phyloP scores from a whole-genome alignment of 2,888 invertebrate genomes.

The Meiosimyza platycephala region DNA sequence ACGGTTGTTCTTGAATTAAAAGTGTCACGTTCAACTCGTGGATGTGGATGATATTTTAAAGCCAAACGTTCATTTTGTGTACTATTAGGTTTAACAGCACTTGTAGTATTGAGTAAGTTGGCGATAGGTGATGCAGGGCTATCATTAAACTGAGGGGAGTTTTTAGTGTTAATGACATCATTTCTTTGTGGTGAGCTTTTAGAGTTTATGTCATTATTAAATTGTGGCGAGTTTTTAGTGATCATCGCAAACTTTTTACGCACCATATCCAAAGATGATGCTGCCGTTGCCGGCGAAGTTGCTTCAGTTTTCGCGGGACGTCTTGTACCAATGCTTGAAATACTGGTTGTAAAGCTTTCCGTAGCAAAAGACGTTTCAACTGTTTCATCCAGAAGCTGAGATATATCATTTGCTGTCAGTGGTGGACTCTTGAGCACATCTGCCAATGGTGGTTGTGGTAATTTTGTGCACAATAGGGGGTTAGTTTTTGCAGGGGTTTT shows the following conservation, averaged over 20 bases:
- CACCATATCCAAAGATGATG: slow-evolving; percentile 47
- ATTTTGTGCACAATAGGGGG: slow-evolving; percentile 17
- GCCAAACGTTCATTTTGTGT: slow-evolving; percentile 53
- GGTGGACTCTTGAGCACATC: slow-evolving; percentile 59
- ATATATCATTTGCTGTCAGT: slow-evolving; percentile 54
- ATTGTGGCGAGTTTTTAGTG: slow-evolving; percentile 42
- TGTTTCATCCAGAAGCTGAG: slow-evolving; percentile 53
- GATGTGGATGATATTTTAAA: slow-evolving; percentile 68
- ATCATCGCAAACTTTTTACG: slow-evolving; percentile 53
- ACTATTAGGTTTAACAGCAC: slow-evolving; percentile 6
- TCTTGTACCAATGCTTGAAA: slow-evolving; percentile 42
- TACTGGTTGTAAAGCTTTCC: not conserved
- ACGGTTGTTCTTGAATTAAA: not conserved
- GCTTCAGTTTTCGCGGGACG: slow-evolving; percentile 21
- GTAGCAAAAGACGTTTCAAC: not conserved
- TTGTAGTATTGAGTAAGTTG: not conserved
- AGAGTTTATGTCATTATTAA: slow-evolving; percentile 45
- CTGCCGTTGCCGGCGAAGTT: not conserved
- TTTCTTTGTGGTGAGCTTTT: slow-evolving; percentile 38
- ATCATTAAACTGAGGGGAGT: slow-evolving; percentile 36
- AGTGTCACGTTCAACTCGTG: slow-evolving; percentile 50
- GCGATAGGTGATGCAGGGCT: slow-evolving; percentile 31
- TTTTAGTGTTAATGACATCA: slow-evolving; percentile 47
- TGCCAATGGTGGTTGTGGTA: slow-evolving; percentile 44
- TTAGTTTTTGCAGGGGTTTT: slow-evolving; percentile 11